Percentiles rank a stretch among this genome's conserved stretches.
These are phyloP conservation scores for Rhinoraja longicauda DNA, from an alignment of 2,797 vertebrate species.

Conservation along the genomic window DNA sequence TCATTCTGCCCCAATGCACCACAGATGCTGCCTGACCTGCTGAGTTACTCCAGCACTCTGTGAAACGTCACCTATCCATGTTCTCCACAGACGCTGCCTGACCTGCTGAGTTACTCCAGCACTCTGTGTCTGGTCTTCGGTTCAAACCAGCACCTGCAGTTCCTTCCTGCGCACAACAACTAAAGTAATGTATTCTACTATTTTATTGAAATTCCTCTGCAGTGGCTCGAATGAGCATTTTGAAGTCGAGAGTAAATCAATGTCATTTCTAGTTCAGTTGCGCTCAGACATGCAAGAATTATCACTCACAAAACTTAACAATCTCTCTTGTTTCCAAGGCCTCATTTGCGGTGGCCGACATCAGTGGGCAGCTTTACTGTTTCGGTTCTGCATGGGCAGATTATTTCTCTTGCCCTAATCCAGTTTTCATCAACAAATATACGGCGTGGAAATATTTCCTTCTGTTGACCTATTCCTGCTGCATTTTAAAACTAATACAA, in stretches of 20 bases:
- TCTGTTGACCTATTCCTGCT: not conserved
- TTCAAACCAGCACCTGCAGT: too few relatives aligned
- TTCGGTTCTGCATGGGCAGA: constrained; percentile 13
- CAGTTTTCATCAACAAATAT: constrained; percentile 21
- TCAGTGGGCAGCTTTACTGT: not conserved
- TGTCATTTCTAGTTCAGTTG: constrained; percentile 46
- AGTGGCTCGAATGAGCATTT: constrained; percentile 47
- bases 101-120: too few relatives aligned
- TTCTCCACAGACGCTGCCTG: too few relatives aligned
- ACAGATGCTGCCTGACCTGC: too few relatives aligned
- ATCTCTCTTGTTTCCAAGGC: constrained; percentile 39
- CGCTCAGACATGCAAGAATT: constrained; percentile 43
- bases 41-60: too few relatives aligned
- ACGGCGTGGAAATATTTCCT: not conserved
- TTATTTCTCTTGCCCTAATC: not conserved
- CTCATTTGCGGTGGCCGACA: constrained; percentile 45
- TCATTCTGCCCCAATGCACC: too few relatives aligned
- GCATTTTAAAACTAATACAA: constrained; percentile 18
- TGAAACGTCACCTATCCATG: too few relatives aligned
- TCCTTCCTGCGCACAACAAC: not conserved
- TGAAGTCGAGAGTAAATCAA: constrained; percentile 45
- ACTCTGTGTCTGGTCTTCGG: too few relatives aligned
- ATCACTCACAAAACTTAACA: constrained; percentile 42
- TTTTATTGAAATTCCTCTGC: constrained; percentile 52
- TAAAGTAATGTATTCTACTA: constrained; percentile 53